Evolutionary conservation across 2,888 invertebrate species (phyloP).

Genomic region (Rugalucina vietnamica): DNA sequence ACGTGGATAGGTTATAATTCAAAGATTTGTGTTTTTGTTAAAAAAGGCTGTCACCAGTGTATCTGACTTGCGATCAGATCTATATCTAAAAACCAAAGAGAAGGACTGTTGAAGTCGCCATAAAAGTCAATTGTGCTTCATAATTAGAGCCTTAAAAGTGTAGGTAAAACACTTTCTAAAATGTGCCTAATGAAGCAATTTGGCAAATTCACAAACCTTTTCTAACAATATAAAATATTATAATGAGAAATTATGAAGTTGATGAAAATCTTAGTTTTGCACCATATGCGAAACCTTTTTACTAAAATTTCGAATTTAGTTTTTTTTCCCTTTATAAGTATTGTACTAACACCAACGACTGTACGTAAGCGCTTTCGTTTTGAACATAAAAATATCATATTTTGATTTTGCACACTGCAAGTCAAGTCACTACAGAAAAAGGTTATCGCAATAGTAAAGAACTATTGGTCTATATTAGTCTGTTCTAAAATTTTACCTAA

Average conservation of each 20-base stretch:
- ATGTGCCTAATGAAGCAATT: slow-evolving; percentile 8
- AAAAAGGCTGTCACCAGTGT: background rate
- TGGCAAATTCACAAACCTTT: background rate
- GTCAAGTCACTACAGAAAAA: too few relatives aligned
- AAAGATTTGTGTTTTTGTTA: background rate
- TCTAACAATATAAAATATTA: background rate
- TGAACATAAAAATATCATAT: too few relatives aligned
- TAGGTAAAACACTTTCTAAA: slow-evolving; percentile 5
- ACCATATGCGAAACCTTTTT: slow-evolving; percentile 10
- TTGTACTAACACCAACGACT: too few relatives aligned
- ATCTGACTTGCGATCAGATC: background rate
- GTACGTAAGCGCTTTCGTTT: too few relatives aligned
- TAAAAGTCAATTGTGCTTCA: background rate
- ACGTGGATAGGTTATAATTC: background rate
- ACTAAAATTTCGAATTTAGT: too few relatives aligned
- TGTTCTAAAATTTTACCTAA: too few relatives aligned
- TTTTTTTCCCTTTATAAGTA: too few relatives aligned
- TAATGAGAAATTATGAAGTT: background rate
- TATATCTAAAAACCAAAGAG: background rate
- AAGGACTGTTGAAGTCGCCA: background rate
- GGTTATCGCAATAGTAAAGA: too few relatives aligned
- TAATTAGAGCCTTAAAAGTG: background rate
- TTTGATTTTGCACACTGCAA: too few relatives aligned
- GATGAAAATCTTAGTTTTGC: background rate
- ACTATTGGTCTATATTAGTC: too few relatives aligned